These are phyloP conservation scores for Syritta pipiens DNA, from an alignment of 2,888 invertebrate genomes.

Conservation along the genomic window DNA sequence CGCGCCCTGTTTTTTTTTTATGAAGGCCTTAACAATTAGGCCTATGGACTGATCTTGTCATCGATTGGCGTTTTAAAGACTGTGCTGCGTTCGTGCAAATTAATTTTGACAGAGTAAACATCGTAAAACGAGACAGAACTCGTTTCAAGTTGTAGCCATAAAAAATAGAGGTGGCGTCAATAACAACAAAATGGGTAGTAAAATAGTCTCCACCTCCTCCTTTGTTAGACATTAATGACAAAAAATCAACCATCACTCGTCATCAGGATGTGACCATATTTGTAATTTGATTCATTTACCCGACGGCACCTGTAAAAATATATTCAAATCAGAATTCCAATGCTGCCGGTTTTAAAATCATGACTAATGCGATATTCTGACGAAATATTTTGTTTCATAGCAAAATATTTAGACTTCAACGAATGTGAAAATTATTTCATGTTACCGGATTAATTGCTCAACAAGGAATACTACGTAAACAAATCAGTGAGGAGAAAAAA, in stretches of 20 bases:
- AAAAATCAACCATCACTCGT: too few relatives aligned
- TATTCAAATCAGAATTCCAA: not conserved
- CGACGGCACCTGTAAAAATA: too few relatives aligned
- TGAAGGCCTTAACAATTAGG: conserved; percentile 6
- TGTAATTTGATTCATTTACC: too few relatives aligned
- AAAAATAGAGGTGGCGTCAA: not conserved
- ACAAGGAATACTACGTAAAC: not conserved
- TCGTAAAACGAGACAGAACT: not conserved
- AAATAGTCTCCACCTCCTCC: too few relatives aligned
- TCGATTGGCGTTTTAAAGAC: conserved; percentile 1
- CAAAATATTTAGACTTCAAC: not conserved
- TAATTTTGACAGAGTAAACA: not conserved
- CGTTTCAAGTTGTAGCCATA: not conserved
- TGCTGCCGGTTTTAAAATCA: not conserved
- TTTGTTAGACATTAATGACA: too few relatives aligned
- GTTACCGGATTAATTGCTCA: not conserved
- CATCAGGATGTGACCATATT: too few relatives aligned
- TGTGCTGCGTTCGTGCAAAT: not conserved
- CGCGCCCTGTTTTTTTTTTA: conserved; percentile 3
- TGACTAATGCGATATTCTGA: not conserved
- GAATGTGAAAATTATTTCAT: not conserved
- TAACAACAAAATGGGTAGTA: too few relatives aligned
- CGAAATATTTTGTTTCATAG: not conserved
- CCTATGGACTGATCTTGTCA: conserved; percentile 4
- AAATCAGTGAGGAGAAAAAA: not conserved